Evolutionary conservation across 2,797 vertebrate species (phyloP).

Genomic region (Gorsachius magnificus): DNA sequence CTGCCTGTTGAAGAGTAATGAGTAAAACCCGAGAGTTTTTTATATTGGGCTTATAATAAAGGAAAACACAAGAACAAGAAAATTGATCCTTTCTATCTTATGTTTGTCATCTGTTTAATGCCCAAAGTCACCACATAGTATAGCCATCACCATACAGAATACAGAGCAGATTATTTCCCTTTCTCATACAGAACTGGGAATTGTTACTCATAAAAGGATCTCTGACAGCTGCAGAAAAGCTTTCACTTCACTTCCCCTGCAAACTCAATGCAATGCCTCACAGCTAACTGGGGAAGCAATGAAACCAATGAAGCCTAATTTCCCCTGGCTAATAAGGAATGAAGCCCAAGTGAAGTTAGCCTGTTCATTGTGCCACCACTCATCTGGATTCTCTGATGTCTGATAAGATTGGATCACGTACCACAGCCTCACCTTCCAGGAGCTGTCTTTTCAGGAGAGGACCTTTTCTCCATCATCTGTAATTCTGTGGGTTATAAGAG

Average conservation of each 20-base stretch:
- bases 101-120: not conserved
- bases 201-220: not conserved
- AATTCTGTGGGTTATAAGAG: not conserved
- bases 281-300: conserved; percentile 5
- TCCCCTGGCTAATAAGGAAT: not conserved
- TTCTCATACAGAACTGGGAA: not conserved
- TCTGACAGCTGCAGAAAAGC: not conserved
- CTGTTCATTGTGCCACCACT: not conserved
- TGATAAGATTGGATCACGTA: not conserved
- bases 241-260: not conserved
- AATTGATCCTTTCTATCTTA: not conserved
- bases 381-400: not conserved
- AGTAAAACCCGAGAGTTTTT: not conserved
- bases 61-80: not conserved
- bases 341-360: not conserved
- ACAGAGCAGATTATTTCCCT: not conserved
- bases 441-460: not conserved
- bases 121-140: not conserved
- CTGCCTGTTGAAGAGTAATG: not conserved
- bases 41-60: not conserved
- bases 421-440: not conserved
- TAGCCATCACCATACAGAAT: not conserved
- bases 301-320: conserved; percentile 18
- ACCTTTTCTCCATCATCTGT: not conserved
- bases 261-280: not conserved